phyloP scores from a whole-genome alignment of 1,140 invertebrate genomes.

The Drosophila sturtevanti region DNA sequence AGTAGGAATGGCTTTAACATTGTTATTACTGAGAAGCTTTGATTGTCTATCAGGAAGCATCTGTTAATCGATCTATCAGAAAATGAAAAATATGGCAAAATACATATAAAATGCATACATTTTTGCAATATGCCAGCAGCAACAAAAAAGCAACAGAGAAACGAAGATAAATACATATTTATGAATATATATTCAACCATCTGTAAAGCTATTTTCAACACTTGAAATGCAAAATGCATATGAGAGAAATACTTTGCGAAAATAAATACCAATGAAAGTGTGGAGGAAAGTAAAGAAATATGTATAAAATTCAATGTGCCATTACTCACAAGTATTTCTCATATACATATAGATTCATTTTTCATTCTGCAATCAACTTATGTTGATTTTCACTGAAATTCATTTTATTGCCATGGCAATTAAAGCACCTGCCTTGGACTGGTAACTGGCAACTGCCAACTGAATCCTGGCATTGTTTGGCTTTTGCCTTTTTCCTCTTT shows the following conservation, averaged over 20 bases:
- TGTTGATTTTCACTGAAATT: conserved; percentile 7
- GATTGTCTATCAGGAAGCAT: no score
- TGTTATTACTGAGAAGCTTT: no score
- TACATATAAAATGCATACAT: background rate
- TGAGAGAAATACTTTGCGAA: background rate
- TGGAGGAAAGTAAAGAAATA: background rate
- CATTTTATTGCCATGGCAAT: conserved; percentile 4
- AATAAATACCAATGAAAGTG: background rate
- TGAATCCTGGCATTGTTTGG: background rate
- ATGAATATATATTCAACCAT: background rate
- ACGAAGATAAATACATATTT: background rate
- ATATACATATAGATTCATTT: background rate
- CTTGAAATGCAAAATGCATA: background rate
- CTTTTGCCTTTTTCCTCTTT: background rate
- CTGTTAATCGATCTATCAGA: no score
- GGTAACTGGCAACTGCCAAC: no score
- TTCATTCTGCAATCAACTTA: background rate
- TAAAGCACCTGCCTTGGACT: background rate
- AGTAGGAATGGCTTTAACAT: no score
- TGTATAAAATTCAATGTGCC: background rate
- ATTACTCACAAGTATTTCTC: background rate
- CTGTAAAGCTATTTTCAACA: background rate
- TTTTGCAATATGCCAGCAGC: background rate
- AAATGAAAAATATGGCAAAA: background rate
- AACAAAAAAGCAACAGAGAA: background rate